Conservation (phyloP, 2,797 vertebrate genomes). For the Coluber constrictor region DNA sequence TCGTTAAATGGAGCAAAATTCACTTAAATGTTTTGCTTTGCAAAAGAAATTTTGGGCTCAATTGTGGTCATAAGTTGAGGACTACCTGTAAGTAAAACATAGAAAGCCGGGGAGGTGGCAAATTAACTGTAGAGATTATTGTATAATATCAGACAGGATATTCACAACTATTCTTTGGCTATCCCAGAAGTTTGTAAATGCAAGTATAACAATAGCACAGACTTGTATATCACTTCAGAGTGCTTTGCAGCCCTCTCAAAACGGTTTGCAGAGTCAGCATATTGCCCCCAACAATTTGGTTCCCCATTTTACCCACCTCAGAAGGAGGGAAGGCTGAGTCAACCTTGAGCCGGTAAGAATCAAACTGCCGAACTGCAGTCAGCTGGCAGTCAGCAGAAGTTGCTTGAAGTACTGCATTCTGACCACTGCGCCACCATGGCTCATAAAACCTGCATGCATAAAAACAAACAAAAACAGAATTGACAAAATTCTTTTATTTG, state of each 20-base stretch:
- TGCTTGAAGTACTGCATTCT: neutral
- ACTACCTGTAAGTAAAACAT: neutral
- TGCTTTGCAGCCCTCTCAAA: neutral
- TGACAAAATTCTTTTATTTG: neutral
- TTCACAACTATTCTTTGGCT: neutral
- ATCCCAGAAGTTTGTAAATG: neutral
- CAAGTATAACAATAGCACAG: neutral
- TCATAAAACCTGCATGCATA: neutral
- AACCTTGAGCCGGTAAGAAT: too few species aligned
- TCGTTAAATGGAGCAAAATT: neutral
- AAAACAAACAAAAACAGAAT: neutral
- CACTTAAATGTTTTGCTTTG: neutral
- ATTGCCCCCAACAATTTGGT: neutral
- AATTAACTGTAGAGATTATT: neutral
- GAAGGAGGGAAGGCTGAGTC: too few species aligned
- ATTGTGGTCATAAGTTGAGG: neutral
- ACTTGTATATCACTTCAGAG: neutral
- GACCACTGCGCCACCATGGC: too few species aligned
- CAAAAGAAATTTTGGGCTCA: neutral
- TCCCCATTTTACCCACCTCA: too few species aligned
- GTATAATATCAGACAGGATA: neutral
- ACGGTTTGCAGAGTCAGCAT: neutral
- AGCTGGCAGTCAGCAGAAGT: neutral
- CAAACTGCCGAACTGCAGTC: neutral
- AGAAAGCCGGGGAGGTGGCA: neutral